Base-by-base conservation (phyloP, 1,140 invertebrate genomes). In the Brachionus sp. region DNA sequence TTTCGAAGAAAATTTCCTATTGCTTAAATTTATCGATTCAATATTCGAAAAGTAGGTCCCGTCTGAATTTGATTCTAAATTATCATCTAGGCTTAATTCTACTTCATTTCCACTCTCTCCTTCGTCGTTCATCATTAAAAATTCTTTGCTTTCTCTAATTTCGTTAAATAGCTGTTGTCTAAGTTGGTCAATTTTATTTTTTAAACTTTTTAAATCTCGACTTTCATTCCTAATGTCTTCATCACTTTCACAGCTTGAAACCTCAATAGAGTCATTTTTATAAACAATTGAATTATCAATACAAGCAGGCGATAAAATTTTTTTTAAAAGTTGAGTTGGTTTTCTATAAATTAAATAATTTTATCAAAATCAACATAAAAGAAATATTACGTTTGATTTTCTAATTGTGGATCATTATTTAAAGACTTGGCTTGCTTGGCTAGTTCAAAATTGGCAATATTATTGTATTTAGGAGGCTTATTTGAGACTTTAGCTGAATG, bases 401-500 rank as follows among this genome's bases (percentile, higher is more conserved):
- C 68, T 42, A 23, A 2, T 42, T 75, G 23, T 19, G n/a, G 16
- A 25, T 75, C 25, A 46, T 1, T 4, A 29, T 46, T 29, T 29
- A 44, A 35, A 9, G 5, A 57, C 9, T 57, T 57, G 7, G 50
- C 6, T 9, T 10, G n/a, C 16, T 57, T 57, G 16, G n/a, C 16
- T 19, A 23, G 9, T 57, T 23, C 50, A 57, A 57, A 57, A 35
- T 46, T 73, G 13, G 7, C 12, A 16, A 10, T 73, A 23, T 39
- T 75, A 46, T 75, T 75, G n/a, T 75, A 75, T 75, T 46, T 75
- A 3, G 70, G 70, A 25, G 70, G 70, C 12, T 75, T 75, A 25
- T 75, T 46, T 9, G 70, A 35, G 13, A 46, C 19, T 75, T 75
- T 75, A 7, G 16, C 1, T 57, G 50, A 16, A 3, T n/a, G 16